Conservation (phyloP, 2,113 vertebrate species). For the Cercocebus atys region DNA sequence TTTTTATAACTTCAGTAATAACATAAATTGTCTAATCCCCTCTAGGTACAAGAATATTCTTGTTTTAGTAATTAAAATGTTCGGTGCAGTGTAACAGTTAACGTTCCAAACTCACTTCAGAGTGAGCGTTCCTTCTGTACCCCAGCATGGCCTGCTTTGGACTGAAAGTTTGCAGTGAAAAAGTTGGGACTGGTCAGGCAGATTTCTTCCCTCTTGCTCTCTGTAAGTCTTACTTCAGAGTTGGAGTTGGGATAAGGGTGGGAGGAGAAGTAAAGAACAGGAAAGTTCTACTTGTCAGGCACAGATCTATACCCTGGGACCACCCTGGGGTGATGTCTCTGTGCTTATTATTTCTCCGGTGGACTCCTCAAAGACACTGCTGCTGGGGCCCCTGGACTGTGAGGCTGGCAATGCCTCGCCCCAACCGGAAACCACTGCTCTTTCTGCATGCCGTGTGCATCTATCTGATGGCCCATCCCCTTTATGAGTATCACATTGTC, state of each 20-base stretch:
- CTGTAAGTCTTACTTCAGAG: not conserved
- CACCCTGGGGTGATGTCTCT: no score
- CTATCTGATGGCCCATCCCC: rapidly evolving
- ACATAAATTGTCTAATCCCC: not conserved
- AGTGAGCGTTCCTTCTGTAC: not conserved
- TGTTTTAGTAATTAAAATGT: not conserved
- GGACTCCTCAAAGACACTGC: not conserved
- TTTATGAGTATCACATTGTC: not conserved
- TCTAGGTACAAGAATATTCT: not conserved
- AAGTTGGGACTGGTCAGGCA: rapidly evolving
- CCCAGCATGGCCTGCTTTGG: not conserved
- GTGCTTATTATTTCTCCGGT: not conserved
- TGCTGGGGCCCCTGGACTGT: not conserved
- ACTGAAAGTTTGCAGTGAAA: no score
- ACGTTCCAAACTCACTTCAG: not conserved
- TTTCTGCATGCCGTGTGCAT: not conserved
- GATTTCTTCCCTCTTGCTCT: not conserved
- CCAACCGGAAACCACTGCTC: no score
- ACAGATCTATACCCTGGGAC: not conserved
- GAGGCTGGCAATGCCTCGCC: not conserved
- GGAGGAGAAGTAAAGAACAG: not conserved
- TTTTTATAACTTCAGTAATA: not conserved
- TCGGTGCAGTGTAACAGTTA: not conserved
- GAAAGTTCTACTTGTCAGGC: not conserved
- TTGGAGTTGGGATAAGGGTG: not conserved